Evolutionary conservation across 2,113 vertebrate genomes (phyloP).

Genomic region (Petrocephalus zakoni): DNA sequence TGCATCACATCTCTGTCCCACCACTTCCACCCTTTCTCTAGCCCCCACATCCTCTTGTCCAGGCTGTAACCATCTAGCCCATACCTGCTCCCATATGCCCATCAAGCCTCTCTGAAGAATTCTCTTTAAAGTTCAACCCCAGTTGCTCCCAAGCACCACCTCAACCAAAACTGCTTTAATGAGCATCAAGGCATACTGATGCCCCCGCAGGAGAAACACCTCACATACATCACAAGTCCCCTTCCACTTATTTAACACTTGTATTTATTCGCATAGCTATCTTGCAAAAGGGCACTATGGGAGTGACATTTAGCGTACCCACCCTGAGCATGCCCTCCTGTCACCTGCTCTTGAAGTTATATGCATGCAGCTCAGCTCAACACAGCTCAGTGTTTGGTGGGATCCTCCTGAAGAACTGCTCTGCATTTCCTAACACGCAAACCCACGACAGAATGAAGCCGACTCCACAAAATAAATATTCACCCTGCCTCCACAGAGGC

Average conservation of each 20-base stretch:
- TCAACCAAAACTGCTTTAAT: neutral
- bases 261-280: neutral
- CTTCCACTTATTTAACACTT: neutral
- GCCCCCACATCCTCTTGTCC: neutral
- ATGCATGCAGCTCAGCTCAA: neutral
- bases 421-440: neutral
- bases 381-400: neutral
- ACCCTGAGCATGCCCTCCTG: neutral
- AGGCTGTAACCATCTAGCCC: too few species aligned
- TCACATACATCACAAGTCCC: neutral
- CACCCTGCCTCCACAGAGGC: neutral
- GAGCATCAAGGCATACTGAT: neutral
- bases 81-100: neutral
- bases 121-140: constrained; percentile 20
- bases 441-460: neutral
- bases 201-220: neutral
- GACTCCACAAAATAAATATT: neutral
- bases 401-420: neutral
- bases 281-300: neutral
- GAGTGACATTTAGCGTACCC: neutral
- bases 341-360: neutral
- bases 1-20: neutral
- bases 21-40: neutral
- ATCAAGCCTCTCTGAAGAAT: constrained; percentile 5
- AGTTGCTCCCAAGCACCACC: constrained; percentile 5